phyloP scores from a whole-genome alignment of 1,140 invertebrate species.

The Cotesia typhae region DNA sequence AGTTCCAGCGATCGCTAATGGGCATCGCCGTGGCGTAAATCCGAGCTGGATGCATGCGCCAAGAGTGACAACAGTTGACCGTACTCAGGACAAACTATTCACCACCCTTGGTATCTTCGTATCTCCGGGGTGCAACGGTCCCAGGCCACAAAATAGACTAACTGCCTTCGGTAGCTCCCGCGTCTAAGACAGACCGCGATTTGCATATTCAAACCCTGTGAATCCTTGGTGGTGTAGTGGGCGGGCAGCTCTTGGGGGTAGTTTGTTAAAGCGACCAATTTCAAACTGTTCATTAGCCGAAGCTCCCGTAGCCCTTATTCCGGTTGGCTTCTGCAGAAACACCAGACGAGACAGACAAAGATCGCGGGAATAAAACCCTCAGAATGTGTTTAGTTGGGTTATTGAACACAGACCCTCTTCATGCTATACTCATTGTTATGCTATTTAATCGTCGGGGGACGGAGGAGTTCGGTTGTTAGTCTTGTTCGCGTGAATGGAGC shows the following conservation, averaged over 20 bases:
- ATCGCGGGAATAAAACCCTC: not conserved
- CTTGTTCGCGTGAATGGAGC: no score
- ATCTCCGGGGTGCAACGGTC: no score
- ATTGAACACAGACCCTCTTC: no score
- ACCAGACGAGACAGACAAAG: not conserved
- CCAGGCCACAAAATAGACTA: conserved; percentile 40
- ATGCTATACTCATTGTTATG: no score
- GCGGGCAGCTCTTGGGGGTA: conserved; percentile 41
- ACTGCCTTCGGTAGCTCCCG: conserved; percentile 32
- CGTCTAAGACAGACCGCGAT: conserved; percentile 52
- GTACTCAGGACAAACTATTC: conserved; percentile 24
- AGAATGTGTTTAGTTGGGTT: not conserved
- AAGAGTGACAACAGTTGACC: conserved; percentile 18
- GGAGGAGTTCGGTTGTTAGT: no score
- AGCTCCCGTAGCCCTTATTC: not conserved
- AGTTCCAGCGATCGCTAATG: not conserved
- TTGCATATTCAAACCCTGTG: conserved; percentile 57
- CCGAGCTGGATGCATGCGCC: no score
- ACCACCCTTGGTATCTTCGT: conserved; percentile 24
- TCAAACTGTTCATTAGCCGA: conserved; percentile 53
- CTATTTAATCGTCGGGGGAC: no score
- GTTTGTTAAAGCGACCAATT: conserved; percentile 53
- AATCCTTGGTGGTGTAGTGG: conserved; percentile 44
- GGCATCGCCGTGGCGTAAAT: not conserved
- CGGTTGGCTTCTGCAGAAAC: not conserved